phyloP scores from a whole-genome alignment of 2,888 invertebrate genomes.

The Bugulina stolonifera region DNA sequence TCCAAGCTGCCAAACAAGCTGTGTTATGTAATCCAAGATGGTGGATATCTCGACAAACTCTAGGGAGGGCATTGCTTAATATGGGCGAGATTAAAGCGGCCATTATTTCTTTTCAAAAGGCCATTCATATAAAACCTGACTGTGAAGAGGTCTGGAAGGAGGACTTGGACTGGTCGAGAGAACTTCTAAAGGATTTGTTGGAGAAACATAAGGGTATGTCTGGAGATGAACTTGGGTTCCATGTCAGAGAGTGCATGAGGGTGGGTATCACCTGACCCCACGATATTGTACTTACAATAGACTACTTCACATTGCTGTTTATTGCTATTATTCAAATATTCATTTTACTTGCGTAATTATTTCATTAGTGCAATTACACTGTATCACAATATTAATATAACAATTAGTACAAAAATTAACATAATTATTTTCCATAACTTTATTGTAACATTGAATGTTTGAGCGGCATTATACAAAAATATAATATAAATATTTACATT shows the following conservation, averaged over 20 bases:
- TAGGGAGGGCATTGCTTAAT: conserved; percentile 51
- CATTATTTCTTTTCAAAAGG: conserved; percentile 33
- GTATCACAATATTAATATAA: no score
- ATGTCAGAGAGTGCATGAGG: conserved; percentile 23
- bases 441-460: no score
- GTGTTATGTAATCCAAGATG: conserved; percentile 47
- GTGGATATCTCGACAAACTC: conserved; percentile 54
- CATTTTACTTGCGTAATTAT: no score
- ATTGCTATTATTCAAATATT: no score
- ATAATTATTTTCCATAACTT: no score
- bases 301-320: no score
- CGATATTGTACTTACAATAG: not conserved
- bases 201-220: conserved; percentile 23
- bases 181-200: conserved; percentile 33
- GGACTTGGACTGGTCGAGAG: conserved; percentile 45
- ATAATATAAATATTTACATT: no score
- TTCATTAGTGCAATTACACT: no score
- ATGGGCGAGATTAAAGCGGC: conserved; percentile 52
- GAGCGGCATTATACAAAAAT: no score
- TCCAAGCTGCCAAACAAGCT: conserved; percentile 46
- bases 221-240: not conserved
- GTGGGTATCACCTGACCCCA: not conserved
- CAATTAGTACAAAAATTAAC: no score
- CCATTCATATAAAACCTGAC: conserved; percentile 49
- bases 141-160: conserved; percentile 49